A percentile compares a stretch with the other conserved stretches of the same genome.
Conservation (phyloP, 2,888 invertebrate genomes). For the Oeneis ivallda region DNA sequence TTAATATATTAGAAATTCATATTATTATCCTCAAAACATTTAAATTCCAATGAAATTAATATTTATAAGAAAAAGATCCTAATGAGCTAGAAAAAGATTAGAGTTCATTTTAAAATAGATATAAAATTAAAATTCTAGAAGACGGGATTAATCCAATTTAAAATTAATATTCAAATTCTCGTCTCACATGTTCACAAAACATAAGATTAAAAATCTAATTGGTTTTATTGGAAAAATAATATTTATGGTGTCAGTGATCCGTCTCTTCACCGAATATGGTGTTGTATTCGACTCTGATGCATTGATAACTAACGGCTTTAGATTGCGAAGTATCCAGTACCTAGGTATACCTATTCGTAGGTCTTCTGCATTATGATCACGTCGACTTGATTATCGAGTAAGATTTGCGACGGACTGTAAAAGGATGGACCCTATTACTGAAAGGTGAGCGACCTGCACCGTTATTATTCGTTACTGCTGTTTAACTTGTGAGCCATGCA, state of each 20-base stretch:
- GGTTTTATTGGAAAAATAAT: slow-evolving; percentile 17
- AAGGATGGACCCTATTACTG: slow-evolving; percentile 77
- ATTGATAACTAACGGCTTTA: slow-evolving; percentile 32
- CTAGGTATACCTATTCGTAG: slow-evolving; percentile 9
- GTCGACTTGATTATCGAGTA: slow-evolving; percentile 53
- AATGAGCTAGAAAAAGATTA: neutral
- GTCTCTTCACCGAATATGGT: slow-evolving; percentile 23
- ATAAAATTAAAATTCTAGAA: neutral
- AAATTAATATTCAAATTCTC: neutral
- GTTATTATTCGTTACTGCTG: slow-evolving; percentile 53
- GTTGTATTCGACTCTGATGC: slow-evolving; percentile 20
- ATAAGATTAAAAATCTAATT: neutral
- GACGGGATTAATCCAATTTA: neutral
- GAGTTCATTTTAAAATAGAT: neutral
- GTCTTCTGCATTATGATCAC: slow-evolving; percentile 63
- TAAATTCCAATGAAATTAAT: neutral
- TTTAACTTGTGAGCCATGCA: slow-evolving; percentile 24
- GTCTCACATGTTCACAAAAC: neutral
- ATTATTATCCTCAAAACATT: neutral
- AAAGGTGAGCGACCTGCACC: slow-evolving; percentile 76
- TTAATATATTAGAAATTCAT: no score
- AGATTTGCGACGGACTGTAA: slow-evolving; percentile 68
- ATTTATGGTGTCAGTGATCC: slow-evolving; percentile 53
- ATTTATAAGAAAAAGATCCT: neutral
- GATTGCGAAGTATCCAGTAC: slow-evolving; percentile 36